A percentile compares a stretch with the other conserved stretches of the same genome.
Evolutionary conservation across 2,888 invertebrate genomes (phyloP).

Genomic region (Megamerina dolium): DNA sequence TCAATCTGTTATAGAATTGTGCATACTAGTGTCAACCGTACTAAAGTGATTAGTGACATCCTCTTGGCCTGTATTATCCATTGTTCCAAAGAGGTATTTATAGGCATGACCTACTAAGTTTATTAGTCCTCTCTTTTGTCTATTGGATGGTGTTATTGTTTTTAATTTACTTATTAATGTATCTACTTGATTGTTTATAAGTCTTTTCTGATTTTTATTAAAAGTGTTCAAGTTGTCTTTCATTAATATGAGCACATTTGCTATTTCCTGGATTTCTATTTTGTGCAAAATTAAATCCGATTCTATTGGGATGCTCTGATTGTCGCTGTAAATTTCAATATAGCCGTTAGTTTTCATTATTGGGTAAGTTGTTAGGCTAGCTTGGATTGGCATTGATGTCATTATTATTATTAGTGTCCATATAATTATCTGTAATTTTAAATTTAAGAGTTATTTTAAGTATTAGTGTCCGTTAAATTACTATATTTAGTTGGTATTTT

Average conservation of each 20-base stretch:
- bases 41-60: constrained; percentile 5
- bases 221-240: background rate
- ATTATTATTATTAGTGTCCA: constrained; percentile 1
- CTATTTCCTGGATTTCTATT: constrained; percentile 7
- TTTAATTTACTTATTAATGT: constrained; percentile 5
- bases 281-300: constrained; percentile 3
- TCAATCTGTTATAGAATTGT: constrained; percentile 5
- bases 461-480: background rate
- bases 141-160: constrained; percentile 7
- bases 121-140: constrained; percentile 5
- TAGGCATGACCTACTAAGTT: constrained; percentile 5
- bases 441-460: background rate
- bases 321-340: background rate
- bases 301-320: background rate
- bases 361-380: background rate
- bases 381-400: background rate
- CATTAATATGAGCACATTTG: background rate
- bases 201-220: background rate
- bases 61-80: constrained; percentile 3
- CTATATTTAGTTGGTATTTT: constrained; percentile 11
- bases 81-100: constrained; percentile 6
- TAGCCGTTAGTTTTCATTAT: background rate
- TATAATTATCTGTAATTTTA: background rate
- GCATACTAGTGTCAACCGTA: background rate
- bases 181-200: constrained; percentile 4